Conservation (phyloP, 2,888 invertebrate genomes). For the Phasia obesa region DNA sequence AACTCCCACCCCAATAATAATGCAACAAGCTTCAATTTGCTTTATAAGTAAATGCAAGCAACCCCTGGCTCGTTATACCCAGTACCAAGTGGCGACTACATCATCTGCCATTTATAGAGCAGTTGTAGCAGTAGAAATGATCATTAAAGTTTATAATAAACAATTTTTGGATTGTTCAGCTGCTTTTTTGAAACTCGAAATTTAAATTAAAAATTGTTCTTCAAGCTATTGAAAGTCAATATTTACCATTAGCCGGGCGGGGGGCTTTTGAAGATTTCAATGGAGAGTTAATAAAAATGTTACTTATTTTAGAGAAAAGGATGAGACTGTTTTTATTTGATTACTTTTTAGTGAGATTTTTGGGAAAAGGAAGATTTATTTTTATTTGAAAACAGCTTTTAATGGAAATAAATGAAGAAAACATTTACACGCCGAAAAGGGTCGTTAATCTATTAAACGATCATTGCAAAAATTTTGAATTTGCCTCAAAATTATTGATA, state of each 20-base stretch:
- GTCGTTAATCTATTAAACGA: too few species aligned
- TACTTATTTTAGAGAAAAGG: too few species aligned
- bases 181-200: constrained; percentile 46
- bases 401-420: too few species aligned
- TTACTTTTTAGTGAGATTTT: too few species aligned
- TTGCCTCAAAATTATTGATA: too few species aligned
- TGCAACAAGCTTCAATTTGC: constrained; percentile 49
- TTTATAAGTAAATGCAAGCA: constrained; percentile 29
- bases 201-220: constrained; percentile 42
- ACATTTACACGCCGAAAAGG: too few species aligned
- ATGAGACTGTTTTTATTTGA: too few species aligned
- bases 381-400: too few species aligned
- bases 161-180: constrained; percentile 45
- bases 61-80: constrained; percentile 19
- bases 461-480: too few species aligned
- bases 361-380: too few species aligned
- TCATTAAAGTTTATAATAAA: constrained; percentile 42
- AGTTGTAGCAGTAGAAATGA: constrained; percentile 26
- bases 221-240: constrained; percentile 36
- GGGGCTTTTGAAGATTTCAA: too few species aligned
- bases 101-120: neutral
- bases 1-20: constrained; percentile 45
- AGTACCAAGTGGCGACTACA: neutral
- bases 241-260: constrained; percentile 21
- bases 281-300: too few species aligned